Conservation (phyloP, 2,797 vertebrate genomes). For the Dipus sagitta region DNA sequence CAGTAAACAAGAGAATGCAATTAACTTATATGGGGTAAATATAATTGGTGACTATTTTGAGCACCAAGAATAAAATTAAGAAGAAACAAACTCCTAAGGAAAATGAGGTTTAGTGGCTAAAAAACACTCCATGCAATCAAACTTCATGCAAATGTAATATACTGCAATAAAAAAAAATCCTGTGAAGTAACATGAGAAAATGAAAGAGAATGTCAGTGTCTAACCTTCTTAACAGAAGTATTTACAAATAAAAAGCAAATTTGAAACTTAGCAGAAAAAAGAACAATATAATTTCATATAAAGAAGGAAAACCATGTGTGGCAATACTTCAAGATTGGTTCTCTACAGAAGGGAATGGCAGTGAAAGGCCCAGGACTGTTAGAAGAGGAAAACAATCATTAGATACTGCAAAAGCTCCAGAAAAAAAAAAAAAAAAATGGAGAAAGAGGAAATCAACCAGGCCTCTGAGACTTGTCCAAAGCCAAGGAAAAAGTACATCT, state of each 20-base stretch:
- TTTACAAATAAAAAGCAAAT: conserved; percentile 3
- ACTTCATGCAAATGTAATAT: not conserved
- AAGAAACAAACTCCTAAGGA: not conserved
- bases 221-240: not conserved
- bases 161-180: not conserved
- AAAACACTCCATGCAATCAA: not conserved
- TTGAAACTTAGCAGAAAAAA: not conserved
- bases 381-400: not conserved
- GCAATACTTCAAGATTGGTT: too few species aligned
- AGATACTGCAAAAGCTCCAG: not conserved
- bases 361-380: not conserved
- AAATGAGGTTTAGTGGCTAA: not conserved
- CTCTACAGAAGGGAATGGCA: not conserved
- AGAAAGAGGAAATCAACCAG: not conserved
- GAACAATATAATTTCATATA: not conserved
- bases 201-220: not conserved
- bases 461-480: not conserved
- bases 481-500: not conserved
- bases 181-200: not conserved
- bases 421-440: not conserved
- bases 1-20: not conserved
- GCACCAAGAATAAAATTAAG: not conserved
- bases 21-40: not conserved
- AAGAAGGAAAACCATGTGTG: not conserved
- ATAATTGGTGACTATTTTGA: not conserved